These are phyloP conservation scores for Acrocyrtus sp. DNA, from an alignment of 2,888 invertebrate genomes.

Conservation along the genomic window DNA sequence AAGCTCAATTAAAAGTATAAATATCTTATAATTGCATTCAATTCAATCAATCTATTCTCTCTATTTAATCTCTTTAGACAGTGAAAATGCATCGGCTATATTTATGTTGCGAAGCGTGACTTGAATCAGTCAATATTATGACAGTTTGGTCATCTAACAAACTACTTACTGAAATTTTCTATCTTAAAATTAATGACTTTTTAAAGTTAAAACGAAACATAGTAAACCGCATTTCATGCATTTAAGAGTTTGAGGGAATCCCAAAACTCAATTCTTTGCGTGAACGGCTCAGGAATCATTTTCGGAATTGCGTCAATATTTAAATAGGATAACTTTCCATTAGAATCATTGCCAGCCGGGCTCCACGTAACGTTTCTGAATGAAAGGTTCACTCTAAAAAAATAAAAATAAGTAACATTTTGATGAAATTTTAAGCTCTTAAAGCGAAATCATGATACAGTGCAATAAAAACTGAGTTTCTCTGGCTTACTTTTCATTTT, in stretches of 20 bases:
- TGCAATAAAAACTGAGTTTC: neutral
- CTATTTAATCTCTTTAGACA: too few relatives aligned
- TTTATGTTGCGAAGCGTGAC: too few relatives aligned
- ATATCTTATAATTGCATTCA: too few relatives aligned
- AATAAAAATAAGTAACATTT: neutral
- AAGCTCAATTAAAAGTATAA: too few relatives aligned
- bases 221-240: slow-evolving; percentile 8
- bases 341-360: slow-evolving; percentile 8
- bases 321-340: slow-evolving; percentile 43
- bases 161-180: too few relatives aligned
- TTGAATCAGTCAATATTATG: too few relatives aligned
- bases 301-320: slow-evolving; percentile 46
- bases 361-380: slow-evolving; percentile 48
- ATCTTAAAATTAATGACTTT: too few relatives aligned
- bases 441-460: neutral
- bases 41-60: too few relatives aligned
- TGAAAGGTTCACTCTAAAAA: slow-evolving; percentile 30
- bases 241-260: slow-evolving; percentile 45
- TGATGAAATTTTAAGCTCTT: neutral
- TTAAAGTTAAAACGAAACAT: too few relatives aligned
- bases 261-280: slow-evolving; percentile 55
- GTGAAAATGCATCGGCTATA: too few relatives aligned
- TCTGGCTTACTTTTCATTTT: slow-evolving; percentile 20
- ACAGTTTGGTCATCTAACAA: too few relatives aligned
- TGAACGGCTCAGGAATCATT: slow-evolving; percentile 57